Evolutionary conservation across 2,888 invertebrate species (phyloP).

Genomic region (Endomychus coccineus): DNA sequence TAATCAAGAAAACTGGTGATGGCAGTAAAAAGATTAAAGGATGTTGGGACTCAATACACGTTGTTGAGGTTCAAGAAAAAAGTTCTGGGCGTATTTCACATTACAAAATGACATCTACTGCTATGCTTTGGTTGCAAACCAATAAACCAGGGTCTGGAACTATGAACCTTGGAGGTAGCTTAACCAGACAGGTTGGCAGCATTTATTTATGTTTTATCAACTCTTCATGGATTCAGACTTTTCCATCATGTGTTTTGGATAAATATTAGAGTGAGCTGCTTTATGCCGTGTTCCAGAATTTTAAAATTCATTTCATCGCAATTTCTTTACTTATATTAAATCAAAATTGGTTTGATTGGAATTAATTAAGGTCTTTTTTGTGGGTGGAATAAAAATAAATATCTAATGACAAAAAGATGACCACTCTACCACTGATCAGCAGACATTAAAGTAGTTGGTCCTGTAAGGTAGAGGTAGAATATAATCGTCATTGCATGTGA

Average conservation of each 20-base stretch:
- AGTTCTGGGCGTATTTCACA: conserved; percentile 89
- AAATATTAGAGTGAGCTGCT: not conserved
- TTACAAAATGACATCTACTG: conserved; percentile 97
- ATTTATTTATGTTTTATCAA: not conserved
- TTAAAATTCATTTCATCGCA: no score
- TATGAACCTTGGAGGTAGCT: conserved; percentile 97
- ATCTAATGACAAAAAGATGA: no score
- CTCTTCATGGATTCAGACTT: not conserved
- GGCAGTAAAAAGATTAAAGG: conserved; percentile 98
- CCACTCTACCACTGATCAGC: no score
- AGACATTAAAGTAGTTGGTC: no score
- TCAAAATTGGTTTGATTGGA: no score
- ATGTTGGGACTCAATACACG: conserved; percentile 99
- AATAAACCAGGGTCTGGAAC: conserved; percentile 94
- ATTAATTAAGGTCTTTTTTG: no score
- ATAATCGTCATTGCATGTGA: no score
- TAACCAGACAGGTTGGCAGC: conserved; percentile 87
- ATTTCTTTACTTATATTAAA: no score
- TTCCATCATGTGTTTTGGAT: not conserved
- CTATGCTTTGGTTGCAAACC: conserved; percentile 99
- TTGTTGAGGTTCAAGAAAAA: conserved; percentile 97
- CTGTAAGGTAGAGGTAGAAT: no score
- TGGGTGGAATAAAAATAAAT: no score
- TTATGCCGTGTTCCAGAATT: no score
- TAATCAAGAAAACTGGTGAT: conserved; percentile 98